phyloP scores from a whole-genome alignment of 2,797 vertebrate species.

The Coendou prehensilis region DNA sequence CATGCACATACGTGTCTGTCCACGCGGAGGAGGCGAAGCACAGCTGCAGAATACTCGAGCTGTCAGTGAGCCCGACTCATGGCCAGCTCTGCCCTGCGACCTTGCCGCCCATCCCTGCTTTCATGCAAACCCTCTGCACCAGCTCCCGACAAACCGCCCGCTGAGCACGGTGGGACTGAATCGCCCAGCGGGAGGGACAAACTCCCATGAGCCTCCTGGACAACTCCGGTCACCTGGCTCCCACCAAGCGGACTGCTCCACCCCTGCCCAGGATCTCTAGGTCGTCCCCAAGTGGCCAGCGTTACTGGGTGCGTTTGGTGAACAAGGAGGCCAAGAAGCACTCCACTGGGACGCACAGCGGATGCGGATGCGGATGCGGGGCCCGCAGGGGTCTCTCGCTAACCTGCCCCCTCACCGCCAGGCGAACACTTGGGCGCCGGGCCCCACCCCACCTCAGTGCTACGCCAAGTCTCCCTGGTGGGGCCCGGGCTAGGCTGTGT shows the following conservation, averaged over 20 bases:
- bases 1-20: not conserved
- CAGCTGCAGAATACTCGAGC: not conserved
- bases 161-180: not conserved
- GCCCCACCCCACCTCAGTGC: not conserved
- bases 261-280: not conserved
- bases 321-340: constrained; percentile 11
- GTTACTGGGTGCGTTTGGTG: not conserved
- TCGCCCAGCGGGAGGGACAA: not conserved
- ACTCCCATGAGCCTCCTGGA: not conserved
- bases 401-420: not conserved
- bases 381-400: too few species aligned
- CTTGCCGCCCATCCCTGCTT: not conserved
- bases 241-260: not conserved
- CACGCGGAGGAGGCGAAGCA: not conserved
- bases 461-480: not conserved
- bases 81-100: not conserved
- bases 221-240: not conserved
- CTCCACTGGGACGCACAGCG: not conserved
- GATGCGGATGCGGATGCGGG: too few species aligned
- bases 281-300: not conserved
- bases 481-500: too few species aligned
- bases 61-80: not conserved
- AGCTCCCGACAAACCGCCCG: not conserved
- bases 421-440: not conserved
- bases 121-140: not conserved